Conservation (phyloP, 2,113 vertebrate species). For the Chrysemys picta region DNA sequence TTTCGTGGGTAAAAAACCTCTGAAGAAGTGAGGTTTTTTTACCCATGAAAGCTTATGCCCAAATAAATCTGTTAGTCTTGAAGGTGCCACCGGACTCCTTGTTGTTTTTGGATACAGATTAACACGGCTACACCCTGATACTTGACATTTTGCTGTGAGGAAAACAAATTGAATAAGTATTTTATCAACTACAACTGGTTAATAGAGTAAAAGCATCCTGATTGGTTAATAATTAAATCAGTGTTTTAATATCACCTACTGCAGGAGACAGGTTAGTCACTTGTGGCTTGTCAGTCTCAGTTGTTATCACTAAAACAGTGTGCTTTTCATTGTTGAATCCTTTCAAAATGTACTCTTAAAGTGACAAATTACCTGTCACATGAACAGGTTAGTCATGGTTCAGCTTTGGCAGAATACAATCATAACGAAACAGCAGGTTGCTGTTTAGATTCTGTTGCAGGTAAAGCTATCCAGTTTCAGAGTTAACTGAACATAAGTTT, state of each 20-base stretch:
- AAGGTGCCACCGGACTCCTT: too few relatives aligned
- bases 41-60: too few relatives aligned
- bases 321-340: neutral
- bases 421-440: neutral
- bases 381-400: neutral
- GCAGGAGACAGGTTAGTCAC: too few relatives aligned
- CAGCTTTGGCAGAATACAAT: too few relatives aligned
- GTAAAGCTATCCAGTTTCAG: neutral
- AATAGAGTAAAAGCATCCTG: neutral
- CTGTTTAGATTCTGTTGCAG: neutral
- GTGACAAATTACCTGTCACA: neutral
- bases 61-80: too few relatives aligned
- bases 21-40: too few relatives aligned
- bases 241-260: neutral
- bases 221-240: neutral
- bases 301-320: neutral
- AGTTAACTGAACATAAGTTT: neutral
- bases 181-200: neutral
- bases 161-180: neutral
- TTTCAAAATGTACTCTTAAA: neutral
- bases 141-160: too few relatives aligned
- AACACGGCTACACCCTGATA: too few relatives aligned
- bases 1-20: too few relatives aligned
- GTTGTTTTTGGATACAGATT: too few relatives aligned
- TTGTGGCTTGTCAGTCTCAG: neutral